A percentile compares a stretch with the other conserved stretches of the same genome.
These are phyloP conservation scores for Himalopsyche japonica DNA, from an alignment of 2,888 invertebrate species.

Conservation along the genomic window DNA sequence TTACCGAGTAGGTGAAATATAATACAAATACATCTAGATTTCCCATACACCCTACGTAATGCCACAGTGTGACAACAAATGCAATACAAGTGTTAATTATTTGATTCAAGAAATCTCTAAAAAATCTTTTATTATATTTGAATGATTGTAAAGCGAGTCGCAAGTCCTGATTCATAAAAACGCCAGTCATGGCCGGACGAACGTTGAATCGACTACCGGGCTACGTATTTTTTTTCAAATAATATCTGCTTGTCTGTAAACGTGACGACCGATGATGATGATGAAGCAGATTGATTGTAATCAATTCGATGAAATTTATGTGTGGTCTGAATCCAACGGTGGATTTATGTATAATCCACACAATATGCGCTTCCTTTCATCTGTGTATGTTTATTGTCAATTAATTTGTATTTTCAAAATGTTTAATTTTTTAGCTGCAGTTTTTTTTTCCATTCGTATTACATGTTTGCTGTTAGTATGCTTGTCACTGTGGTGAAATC, in stretches of 20 bases:
- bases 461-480: no score
- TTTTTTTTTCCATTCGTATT: no score
- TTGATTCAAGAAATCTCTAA: neutral
- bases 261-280: neutral
- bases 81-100: neutral
- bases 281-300: neutral
- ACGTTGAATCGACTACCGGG: neutral
- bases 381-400: no score
- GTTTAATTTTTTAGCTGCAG: no score
- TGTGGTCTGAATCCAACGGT: neutral
- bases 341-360: neutral
- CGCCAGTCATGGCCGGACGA: neutral
- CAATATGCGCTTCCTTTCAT: no score
- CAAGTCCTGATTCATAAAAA: neutral
- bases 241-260: neutral
- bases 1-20: neutral
- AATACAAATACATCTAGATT: no score
- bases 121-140: neutral
- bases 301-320: neutral
- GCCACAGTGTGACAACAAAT: no score
- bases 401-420: no score
- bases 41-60: no score
- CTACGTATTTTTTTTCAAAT: neutral
- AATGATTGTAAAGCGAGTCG: neutral
- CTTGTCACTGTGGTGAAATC: no score